These are phyloP conservation scores for Sinosuthora webbiana DNA, from an alignment of 2,113 vertebrate genomes.

Conservation along the genomic window DNA sequence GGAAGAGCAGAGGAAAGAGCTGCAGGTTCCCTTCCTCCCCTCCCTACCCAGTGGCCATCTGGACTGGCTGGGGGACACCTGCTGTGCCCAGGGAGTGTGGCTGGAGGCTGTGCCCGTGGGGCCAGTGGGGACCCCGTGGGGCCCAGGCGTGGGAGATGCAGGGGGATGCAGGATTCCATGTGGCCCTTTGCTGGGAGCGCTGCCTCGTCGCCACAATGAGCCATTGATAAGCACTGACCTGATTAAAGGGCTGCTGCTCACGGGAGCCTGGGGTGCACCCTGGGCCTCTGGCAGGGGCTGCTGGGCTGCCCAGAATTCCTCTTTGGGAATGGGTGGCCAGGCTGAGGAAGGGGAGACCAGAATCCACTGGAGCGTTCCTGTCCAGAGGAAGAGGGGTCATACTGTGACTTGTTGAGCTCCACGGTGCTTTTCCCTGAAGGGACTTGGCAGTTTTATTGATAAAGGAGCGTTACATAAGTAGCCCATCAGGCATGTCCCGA, in stretches of 20 bases:
- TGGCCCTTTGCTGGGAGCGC: rapidly evolving
- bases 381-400: neutral
- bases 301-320: neutral
- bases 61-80: neutral
- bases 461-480: conserved; percentile 12
- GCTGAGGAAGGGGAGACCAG: neutral
- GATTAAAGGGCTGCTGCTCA: neutral
- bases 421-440: neutral
- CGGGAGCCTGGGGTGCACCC: neutral
- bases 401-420: neutral
- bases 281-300: neutral
- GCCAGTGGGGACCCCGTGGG: neutral
- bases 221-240: neutral
- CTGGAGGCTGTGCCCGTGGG: neutral
- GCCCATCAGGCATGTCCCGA: conserved; percentile 17
- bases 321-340: neutral
- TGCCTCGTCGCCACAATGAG: neutral
- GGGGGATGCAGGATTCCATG: neutral
- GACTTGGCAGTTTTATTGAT: conserved; percentile 27
- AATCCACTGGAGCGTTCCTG: neutral
- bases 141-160: neutral
- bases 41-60: neutral
- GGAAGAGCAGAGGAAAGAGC: neutral
- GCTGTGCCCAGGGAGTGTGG: neutral
- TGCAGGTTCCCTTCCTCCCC: neutral